These are phyloP conservation scores for Geopemphigus sp. DNA, from an alignment of 1,140 invertebrate species.

Conservation along the genomic window DNA sequence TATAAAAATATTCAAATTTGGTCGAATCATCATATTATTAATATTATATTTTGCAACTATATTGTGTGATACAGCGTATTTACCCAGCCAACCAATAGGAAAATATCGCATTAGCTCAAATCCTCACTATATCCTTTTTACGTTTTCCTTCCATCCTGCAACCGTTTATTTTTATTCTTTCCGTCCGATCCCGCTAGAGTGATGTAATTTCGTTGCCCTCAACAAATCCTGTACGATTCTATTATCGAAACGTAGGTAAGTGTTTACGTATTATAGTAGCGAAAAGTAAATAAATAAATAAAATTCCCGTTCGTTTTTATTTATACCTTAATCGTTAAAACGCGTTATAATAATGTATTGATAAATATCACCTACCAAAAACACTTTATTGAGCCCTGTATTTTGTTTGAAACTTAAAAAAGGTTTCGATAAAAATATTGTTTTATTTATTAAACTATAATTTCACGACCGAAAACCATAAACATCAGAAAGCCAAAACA, in stretches of 20 bases:
- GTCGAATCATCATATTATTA: not conserved
- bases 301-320: not conserved
- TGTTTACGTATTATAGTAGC: not conserved
- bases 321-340: not conserved
- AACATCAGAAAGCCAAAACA: not conserved
- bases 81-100: not conserved
- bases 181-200: not conserved
- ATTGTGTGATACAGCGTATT: not conserved
- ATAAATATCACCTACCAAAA: not conserved
- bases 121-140: not conserved
- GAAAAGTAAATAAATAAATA: not conserved
- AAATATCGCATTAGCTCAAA: slow-evolving; percentile 23
- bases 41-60: not conserved
- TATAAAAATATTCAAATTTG: slow-evolving; percentile 20
- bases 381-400: not conserved
- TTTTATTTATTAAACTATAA: not conserved
- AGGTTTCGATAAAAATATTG: not conserved
- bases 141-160: slow-evolving; percentile 14
- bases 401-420: not conserved
- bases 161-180: slow-evolving; percentile 21
- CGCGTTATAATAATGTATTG: not conserved
- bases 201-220: slow-evolving; percentile 1
- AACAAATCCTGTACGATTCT: not conserved
- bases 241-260: not conserved
- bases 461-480: not conserved